These are phyloP conservation scores for Homarus americanus DNA, from an alignment of 1,140 invertebrate genomes.

Conservation along the genomic window DNA sequence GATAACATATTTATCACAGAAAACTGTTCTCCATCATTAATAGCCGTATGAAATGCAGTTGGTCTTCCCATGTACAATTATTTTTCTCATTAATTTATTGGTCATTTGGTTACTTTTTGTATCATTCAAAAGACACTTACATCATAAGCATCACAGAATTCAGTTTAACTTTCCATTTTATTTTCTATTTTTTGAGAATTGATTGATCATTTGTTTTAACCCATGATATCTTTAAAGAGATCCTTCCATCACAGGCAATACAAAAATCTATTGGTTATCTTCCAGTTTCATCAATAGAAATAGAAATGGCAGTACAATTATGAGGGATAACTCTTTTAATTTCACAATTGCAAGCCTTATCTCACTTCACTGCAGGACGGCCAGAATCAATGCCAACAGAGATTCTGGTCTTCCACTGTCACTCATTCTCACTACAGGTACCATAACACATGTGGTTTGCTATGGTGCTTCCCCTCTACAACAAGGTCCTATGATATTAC, in stretches of 20 bases:
- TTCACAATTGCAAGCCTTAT: too few relatives aligned
- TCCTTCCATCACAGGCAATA: too few relatives aligned
- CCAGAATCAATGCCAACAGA: too few relatives aligned
- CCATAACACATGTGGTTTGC: neutral
- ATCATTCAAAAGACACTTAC: neutral
- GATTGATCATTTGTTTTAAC: too few relatives aligned
- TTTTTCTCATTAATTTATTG: neutral
- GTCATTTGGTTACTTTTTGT: neutral
- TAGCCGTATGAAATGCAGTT: neutral
- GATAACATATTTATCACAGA: constrained; percentile 44
- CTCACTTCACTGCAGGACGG: too few relatives aligned
- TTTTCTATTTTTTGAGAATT: neutral
- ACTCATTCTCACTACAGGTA: neutral
- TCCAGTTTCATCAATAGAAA: too few relatives aligned
- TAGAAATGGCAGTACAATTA: too few relatives aligned
- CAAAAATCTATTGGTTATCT: too few relatives aligned
- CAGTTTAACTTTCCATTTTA: neutral
- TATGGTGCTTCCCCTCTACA: neutral
- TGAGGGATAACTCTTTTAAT: too few relatives aligned
- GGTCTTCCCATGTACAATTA: neutral
- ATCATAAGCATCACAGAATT: too few relatives aligned
- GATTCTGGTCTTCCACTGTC: too few relatives aligned
- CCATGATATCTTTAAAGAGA: too few relatives aligned
- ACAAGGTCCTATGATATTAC: neutral
- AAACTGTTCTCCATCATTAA: constrained; percentile 36